Evolutionary conservation across 2,888 invertebrate species (phyloP), one percentile per base, ranked within the genome.

Genomic region (Crioceris asparagi): DNA sequence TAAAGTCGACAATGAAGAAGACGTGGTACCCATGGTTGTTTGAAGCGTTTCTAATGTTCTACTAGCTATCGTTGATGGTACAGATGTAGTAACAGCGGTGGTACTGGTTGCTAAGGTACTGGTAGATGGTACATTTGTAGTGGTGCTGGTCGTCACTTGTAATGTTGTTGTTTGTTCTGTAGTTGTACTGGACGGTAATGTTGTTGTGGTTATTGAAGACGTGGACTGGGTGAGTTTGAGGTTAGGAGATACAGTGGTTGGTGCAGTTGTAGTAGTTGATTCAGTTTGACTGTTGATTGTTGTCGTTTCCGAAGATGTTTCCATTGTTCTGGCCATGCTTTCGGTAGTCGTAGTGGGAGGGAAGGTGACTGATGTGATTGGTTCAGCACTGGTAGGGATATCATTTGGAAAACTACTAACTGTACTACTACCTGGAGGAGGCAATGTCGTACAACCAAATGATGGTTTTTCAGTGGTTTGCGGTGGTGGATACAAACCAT

Each of bases 401-500:
- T 6, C 10, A 10, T 6, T 21, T 7, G 21, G 10, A 21, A 21
- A 21, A 21, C 21, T 21, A 10, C 7, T 21, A 6, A 21, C 21
- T 21, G 21, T 21, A 21, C 7, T 21, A 21, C 6, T 7, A 21
- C 10, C 21, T 10, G 21, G 6, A 21, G 21, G 21, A 21, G 7
- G 6, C 21, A 21, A 6, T 21, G 21, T 21, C 10, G 10, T 10
- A 21, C 6, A 21, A 21, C 6, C 21, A 21, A 21, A 6, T 21
- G 46, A 43, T 29, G 46, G 12, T 34, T 42, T 48, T 39, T 46
- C 41, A n/a, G 53, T 56, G n/a, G 56, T 51, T 26, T 41, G 47
- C 41, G 51, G 54, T 40, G 55, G 57, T 10, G 55, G 59, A 47
- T 58, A 62, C 15, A 59, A 43, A 2, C 61, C 59, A 35, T 53